These are phyloP conservation scores for Anagyrus pseudococci DNA, from an alignment of 2,888 invertebrate species.

Conservation along the genomic window DNA sequence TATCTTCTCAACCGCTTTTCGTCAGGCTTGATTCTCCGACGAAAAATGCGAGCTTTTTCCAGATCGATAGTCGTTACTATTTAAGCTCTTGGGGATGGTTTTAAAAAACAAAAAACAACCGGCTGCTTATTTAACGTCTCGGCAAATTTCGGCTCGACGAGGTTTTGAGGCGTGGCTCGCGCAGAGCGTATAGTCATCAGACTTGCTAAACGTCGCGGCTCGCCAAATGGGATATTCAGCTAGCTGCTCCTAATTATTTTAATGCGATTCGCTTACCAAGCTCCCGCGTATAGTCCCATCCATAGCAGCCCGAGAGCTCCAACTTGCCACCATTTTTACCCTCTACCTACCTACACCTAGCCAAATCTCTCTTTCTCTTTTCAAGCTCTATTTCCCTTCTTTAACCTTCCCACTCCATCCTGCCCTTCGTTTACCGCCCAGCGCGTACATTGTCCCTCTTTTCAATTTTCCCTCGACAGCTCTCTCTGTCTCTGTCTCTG, in stretches of 20 bases:
- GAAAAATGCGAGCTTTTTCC: no score
- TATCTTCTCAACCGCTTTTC: no score
- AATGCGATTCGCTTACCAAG: conserved; percentile 43
- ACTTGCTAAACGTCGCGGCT: conserved; percentile 20
- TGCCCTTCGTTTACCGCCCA: no score
- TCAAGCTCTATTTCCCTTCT: background rate
- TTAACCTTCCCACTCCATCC: no score
- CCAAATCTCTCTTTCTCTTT: background rate
- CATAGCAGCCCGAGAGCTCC: background rate
- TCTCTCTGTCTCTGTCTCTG: no score
- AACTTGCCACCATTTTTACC: background rate
- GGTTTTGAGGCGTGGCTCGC: background rate
- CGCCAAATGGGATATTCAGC: conserved; percentile 43
- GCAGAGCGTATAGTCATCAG: conserved; percentile 9
- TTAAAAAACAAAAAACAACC: background rate
- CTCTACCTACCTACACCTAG: no score
- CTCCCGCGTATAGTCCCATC: conserved; percentile 5
- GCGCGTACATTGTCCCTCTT: background rate
- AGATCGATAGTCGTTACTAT: no score
- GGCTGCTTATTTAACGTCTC: conserved; percentile 35
- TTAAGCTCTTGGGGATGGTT: no score
- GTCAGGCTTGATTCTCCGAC: no score
- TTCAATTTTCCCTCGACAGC: conserved; percentile 7
- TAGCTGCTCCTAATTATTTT: conserved; percentile 55
- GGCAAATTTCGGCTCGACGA: conserved; percentile 26